These are phyloP conservation scores for Tipula unca DNA, from an alignment of 2,888 invertebrate genomes.

Conservation along the genomic window DNA sequence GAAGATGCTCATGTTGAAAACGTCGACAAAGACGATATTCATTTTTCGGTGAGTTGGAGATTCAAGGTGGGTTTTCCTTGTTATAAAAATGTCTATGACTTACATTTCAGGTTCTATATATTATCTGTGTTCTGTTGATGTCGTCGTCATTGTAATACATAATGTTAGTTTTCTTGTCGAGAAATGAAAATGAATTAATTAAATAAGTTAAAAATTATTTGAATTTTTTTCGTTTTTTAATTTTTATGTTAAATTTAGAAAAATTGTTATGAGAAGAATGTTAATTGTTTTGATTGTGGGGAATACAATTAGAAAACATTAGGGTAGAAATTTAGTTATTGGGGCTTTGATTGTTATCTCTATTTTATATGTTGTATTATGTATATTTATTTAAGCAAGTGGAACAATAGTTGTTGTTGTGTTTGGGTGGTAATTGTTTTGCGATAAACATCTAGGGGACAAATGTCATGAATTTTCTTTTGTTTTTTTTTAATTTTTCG, in stretches of 20 bases:
- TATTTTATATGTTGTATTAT: neutral
- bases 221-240: neutral
- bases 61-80: neutral
- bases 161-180: neutral
- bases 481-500: neutral
- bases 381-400: neutral
- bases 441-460: neutral
- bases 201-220: neutral
- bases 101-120: neutral
- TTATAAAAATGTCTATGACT: neutral
- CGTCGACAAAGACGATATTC: neutral
- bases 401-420: neutral
- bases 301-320: neutral
- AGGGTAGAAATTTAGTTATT: neutral
- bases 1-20: neutral
- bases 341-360: neutral
- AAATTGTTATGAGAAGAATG: neutral
- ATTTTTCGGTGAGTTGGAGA: neutral
- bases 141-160: neutral
- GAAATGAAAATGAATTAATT: neutral
- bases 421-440: neutral
- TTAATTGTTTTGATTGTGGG: conserved; percentile 8
- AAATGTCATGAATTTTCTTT: neutral
- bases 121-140: neutral
- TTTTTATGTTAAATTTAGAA: neutral